A percentile compares a stretch with the other conserved stretches of the same genome.
phyloP scores from a whole-genome alignment of 2,113 vertebrate genomes.

The western clawed frog (Xenopus tropicalis) region UCB_Xtro_10.0 CM004446.2:26565501-26566000 shows the following conservation, averaged over 20 bases:
- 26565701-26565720: slow-evolving; percentile 61
- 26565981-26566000: too few relatives aligned
- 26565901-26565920: background rate
- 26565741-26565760: slow-evolving; percentile 63
- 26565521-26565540: too few relatives aligned
- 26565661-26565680: slow-evolving; percentile 58
- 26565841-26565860: slow-evolving; percentile 55
- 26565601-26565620: too few relatives aligned
- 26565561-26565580: too few relatives aligned
- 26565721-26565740: slow-evolving; percentile 67
- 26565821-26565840: slow-evolving; percentile 47
- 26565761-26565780: slow-evolving; percentile 48
- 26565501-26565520: too few relatives aligned
- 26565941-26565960: too few relatives aligned
- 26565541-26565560: too few relatives aligned
- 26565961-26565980: too few relatives aligned
- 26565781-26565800: slow-evolving; percentile 61
- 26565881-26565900: slow-evolving; percentile 55
- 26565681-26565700: slow-evolving; percentile 54
- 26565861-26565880: slow-evolving; percentile 53
- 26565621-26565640: too few relatives aligned
- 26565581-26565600: too few relatives aligned
- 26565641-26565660: background rate
- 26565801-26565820: slow-evolving; percentile 58
- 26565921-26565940: background rate